Evolutionary conservation across 1,140 invertebrate genomes (phyloP), one percentile per base, ranked within the genome.

Genomic region (Dryas iulia): DNA sequence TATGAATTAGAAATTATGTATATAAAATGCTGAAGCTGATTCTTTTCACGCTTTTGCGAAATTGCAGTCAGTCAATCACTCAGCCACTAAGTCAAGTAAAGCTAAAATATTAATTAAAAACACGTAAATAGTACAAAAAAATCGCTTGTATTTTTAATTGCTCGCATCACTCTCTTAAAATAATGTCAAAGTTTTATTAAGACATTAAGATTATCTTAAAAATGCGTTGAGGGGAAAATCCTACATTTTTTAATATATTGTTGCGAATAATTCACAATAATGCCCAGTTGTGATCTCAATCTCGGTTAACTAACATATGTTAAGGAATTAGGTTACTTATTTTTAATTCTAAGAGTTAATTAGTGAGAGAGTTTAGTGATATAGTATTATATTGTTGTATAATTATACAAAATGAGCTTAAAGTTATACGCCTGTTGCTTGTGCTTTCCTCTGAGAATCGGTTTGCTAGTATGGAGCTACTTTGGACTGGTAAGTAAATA

Each of bases 401-500:
- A 21, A 10, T 2, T 18, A 47, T 47, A 21, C 39, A 62, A 53
- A 52, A 72, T 66, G 59, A 26, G 59, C 61, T 56, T 23, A 31
- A 69, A 30, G 52, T 18, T 65, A 4, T 52, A 64, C 26, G 57
- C 59, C 1, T 73, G 71, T 59, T 76, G 71, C 60, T 59, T 65
- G 23, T 71, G 71, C 53, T 28, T 76, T 4, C 74, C 74, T 3
- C 35, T 76, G 18, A 65, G 69, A 28, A 24, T 11, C 7, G 71
- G 74, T 0, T 33, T 76, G n/a, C 39, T 76, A 23, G 33, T 68
- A 12, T 68, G 67, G 23, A 61, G 57, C 3, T 71, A 69, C 56
- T 31, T 69, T 25, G 62, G 58, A 25, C 30, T 76, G 35, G 74
- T 76, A 68, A 70, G 74, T 76, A 47, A 26, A 1, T 26, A 56